Evolutionary conservation across 2,888 invertebrate genomes (phyloP).

Genomic region (Brachycybe producta): DNA sequence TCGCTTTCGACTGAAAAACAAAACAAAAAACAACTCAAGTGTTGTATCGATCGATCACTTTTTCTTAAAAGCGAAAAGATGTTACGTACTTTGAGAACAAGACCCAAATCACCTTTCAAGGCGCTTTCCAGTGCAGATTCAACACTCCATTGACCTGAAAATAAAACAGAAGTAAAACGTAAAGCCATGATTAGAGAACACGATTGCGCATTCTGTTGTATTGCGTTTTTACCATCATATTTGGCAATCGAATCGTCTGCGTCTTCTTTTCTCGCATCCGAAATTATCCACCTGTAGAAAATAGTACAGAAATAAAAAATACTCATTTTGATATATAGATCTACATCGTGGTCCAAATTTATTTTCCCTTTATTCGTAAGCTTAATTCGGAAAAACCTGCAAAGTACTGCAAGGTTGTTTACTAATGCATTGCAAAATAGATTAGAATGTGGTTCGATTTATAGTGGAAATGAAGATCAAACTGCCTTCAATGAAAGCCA

Average conservation of each 20-base stretch:
- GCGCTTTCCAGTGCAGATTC: conserved; percentile 64
- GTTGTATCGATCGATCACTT: not conserved
- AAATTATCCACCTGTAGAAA: conserved; percentile 58
- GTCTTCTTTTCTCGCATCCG: conserved; percentile 78
- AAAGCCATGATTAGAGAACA: not conserved
- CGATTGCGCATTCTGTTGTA: not conserved
- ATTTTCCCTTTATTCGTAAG: not conserved
- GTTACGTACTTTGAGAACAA: conserved; percentile 55
- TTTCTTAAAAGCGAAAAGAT: not conserved
- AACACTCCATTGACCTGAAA: conserved; percentile 48
- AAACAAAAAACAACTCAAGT: conserved; percentile 10
- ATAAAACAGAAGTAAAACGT: conserved; percentile 10
- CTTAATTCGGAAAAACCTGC: too few species aligned
- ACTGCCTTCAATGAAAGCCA: too few species aligned
- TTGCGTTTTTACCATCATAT: conserved; percentile 60
- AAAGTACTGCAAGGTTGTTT: too few species aligned
- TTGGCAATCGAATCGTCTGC: conserved; percentile 79
- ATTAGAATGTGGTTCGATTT: too few species aligned
- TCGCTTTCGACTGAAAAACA: conserved; percentile 60
- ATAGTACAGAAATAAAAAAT: not conserved
- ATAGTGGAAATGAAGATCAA: too few species aligned
- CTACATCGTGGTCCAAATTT: too few species aligned
- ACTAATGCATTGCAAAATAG: too few species aligned
- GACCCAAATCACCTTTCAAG: conserved; percentile 68
- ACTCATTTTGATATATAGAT: too few species aligned